Evolutionary conservation across 2,113 vertebrate genomes (phyloP).

Genomic region (Oreotrochilus melanogaster): DNA sequence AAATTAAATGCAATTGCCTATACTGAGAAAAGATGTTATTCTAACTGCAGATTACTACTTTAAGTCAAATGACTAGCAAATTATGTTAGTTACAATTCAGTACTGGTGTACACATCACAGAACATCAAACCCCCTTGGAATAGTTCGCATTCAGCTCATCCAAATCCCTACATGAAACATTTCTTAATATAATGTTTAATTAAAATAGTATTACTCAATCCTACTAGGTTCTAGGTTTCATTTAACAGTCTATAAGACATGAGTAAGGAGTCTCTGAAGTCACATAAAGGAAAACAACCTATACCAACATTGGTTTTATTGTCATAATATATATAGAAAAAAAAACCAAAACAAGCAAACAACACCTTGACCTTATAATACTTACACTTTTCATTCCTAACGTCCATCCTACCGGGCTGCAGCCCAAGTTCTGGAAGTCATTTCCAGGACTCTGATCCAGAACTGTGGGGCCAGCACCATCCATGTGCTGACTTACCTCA

Average conservation of each 20-base stretch:
- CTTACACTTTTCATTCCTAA: neutral
- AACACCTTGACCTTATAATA: neutral
- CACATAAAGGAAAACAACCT: neutral
- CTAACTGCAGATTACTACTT: neutral
- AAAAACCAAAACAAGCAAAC: neutral
- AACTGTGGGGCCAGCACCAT: conserved; percentile 97
- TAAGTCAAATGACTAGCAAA: neutral
- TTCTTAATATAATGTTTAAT: neutral
- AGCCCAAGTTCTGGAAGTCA: conserved; percentile 93
- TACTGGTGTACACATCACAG: neutral
- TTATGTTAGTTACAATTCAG: neutral
- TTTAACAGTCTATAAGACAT: neutral
- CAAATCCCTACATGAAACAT: neutral
- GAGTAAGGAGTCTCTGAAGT: neutral
- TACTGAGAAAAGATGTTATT: neutral
- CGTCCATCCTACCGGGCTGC: conserved; percentile 83
- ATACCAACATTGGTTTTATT: neutral
- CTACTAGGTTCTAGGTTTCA: neutral
- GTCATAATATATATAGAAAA: neutral
- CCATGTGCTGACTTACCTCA: conserved; percentile 89
- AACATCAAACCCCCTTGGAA: neutral
- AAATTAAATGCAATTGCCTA: neutral
- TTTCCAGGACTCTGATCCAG: conserved; percentile 95
- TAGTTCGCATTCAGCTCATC: neutral
- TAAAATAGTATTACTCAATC: neutral